Conservation (phyloP, 2,888 invertebrate species). For the Crossocerus cetratus region DNA sequence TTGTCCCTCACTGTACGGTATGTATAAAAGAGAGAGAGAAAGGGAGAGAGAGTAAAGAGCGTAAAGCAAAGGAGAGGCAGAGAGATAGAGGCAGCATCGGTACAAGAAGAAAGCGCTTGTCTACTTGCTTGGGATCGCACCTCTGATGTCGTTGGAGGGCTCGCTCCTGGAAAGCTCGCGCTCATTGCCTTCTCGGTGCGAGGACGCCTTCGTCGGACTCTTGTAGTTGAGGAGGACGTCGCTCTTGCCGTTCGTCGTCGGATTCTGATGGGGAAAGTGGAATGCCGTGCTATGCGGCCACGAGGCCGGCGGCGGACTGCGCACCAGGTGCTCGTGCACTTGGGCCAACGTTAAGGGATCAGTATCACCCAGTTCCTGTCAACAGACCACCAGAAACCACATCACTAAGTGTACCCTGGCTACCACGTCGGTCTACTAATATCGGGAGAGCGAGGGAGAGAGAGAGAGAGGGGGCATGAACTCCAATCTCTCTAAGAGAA, state of each 20-base stretch:
- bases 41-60: background rate
- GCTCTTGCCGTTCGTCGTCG: slow-evolving; percentile 48
- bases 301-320: slow-evolving; percentile 88
- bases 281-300: slow-evolving; percentile 84
- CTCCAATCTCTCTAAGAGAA: too few relatives aligned
- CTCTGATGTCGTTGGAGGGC: slow-evolving; percentile 71
- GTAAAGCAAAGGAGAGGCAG: background rate
- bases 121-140: slow-evolving; percentile 49
- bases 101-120: background rate
- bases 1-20: too few relatives aligned
- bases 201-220: slow-evolving; percentile 66
- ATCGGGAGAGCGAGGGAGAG: too few relatives aligned
- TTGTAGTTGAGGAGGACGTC: slow-evolving; percentile 62
- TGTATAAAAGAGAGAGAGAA: too few relatives aligned
- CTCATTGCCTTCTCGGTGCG: slow-evolving; percentile 60
- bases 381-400: background rate
- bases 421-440: too few relatives aligned
- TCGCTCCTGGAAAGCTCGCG: slow-evolving; percentile 71
- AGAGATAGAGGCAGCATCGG: background rate
- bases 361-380: slow-evolving; percentile 79
- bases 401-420: too few relatives aligned
- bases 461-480: too few relatives aligned
- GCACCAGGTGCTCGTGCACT: slow-evolving; percentile 89
- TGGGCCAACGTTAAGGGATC: slow-evolving; percentile 87
- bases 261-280: slow-evolving; percentile 78